Evolutionary conservation across 2,797 vertebrate genomes (phyloP).

Genomic region (Scomberomorus guttatus): DNA sequence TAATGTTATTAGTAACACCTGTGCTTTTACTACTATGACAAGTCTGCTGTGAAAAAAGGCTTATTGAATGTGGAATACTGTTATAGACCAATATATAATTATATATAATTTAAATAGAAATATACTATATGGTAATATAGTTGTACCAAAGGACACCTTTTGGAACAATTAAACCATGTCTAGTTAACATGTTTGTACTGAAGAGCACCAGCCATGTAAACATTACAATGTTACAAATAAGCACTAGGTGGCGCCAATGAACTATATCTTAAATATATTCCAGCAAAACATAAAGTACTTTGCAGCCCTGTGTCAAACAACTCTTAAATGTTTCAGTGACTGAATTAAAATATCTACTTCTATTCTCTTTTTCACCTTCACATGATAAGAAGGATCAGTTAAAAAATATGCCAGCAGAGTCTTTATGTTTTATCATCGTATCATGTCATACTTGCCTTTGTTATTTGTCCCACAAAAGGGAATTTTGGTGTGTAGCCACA

Average conservation of each 20-base stretch:
- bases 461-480: neutral
- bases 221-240: neutral
- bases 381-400: neutral
- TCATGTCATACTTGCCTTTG: neutral
- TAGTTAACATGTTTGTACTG: neutral
- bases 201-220: neutral
- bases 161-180: neutral
- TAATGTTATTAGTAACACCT: neutral
- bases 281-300: neutral
- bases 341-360: neutral
- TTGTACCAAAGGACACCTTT: neutral
- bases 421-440: neutral
- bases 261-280: neutral
- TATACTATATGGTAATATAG: neutral
- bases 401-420: neutral
- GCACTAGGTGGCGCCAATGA: slow-evolving; percentile 60
- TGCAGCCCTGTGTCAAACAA: neutral
- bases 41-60: too few relatives aligned
- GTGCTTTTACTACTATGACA: too few relatives aligned
- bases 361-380: too few relatives aligned
- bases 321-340: too few relatives aligned
- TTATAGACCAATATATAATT: too few relatives aligned
- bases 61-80: too few relatives aligned
- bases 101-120: too few relatives aligned
- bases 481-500: neutral